A percentile compares a stretch with the other conserved stretches of the same genome.
Evolutionary conservation across 1,140 invertebrate genomes (phyloP).

Genomic region (Linepithema humile): DNA sequence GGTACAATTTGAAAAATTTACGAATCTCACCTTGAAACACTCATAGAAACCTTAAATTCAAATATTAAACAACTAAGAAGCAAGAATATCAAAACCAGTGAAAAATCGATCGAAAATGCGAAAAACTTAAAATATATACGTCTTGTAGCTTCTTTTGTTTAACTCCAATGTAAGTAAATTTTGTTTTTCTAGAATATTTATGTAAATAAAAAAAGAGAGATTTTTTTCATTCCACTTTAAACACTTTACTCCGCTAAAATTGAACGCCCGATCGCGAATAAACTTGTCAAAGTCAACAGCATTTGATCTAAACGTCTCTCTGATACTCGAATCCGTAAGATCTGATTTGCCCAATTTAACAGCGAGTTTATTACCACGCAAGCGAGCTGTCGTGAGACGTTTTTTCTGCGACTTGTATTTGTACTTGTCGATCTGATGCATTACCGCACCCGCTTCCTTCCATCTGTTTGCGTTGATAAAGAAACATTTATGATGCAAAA

Average conservation of each 20-base stretch:
- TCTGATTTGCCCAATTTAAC: slow-evolving; percentile 42
- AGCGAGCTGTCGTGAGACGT: not conserved
- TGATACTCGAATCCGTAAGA: slow-evolving; percentile 11
- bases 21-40: not conserved
- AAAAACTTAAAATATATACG: not conserved
- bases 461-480: slow-evolving; percentile 22
- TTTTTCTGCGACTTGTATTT: not conserved
- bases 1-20: not conserved
- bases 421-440: slow-evolving; percentile 23
- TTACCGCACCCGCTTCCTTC: slow-evolving; percentile 23
- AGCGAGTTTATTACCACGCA: slow-evolving; percentile 8
- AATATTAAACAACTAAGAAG: not conserved
- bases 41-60: not conserved
- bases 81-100: not conserved
- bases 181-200: not conserved
- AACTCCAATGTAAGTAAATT: not conserved
- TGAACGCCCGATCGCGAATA: not conserved
- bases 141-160: not conserved
- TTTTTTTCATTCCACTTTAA: no score
- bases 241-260: no score
- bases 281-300: not conserved
- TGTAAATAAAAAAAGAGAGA: not conserved
- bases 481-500: not conserved
- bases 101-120: not conserved
- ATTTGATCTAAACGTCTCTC: not conserved